Percentiles rank a stretch among this genome's conserved stretches.
These are phyloP conservation scores for Xenentodon cancila DNA, from an alignment of 2,797 vertebrate genomes.

Conservation along the genomic window DNA sequence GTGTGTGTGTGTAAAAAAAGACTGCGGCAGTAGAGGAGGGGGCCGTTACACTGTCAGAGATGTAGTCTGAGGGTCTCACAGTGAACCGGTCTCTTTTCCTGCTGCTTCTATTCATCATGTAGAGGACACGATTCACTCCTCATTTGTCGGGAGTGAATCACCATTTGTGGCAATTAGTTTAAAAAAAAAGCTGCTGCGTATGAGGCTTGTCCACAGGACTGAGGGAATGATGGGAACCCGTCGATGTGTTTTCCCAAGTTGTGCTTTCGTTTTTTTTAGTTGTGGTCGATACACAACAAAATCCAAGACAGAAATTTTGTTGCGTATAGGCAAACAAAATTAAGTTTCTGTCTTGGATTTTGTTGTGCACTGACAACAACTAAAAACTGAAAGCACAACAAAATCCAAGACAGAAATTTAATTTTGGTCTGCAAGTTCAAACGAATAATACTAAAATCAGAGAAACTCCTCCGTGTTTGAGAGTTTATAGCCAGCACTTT, in stretches of 20 bases:
- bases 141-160: background rate
- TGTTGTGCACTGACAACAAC: no score
- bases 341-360: no score
- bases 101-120: slow-evolving; percentile 77
- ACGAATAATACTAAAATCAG: no score
- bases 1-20: slow-evolving; percentile 2
- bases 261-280: background rate
- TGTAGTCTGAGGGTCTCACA: slow-evolving; percentile 99
- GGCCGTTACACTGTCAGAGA: slow-evolving; percentile 99
- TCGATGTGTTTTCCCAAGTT: background rate
- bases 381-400: background rate
- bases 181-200: slow-evolving; percentile 15
- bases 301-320: background rate
- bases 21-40: slow-evolving; percentile 87
- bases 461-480: no score
- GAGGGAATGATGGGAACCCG: background rate
- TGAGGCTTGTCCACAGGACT: background rate
- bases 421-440: no score
- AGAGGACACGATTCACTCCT: slow-evolving; percentile 1
- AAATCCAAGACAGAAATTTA: no score
- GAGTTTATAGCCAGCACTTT: no score
- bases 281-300: no score
- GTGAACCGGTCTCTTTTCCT: slow-evolving; percentile 99
- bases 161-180: background rate
- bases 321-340: no score